Percentiles rank a stretch among this genome's conserved stretches.
phyloP scores from a whole-genome alignment of 92 coral and sea anemone species.

The Meandrina meandrites region DNA sequence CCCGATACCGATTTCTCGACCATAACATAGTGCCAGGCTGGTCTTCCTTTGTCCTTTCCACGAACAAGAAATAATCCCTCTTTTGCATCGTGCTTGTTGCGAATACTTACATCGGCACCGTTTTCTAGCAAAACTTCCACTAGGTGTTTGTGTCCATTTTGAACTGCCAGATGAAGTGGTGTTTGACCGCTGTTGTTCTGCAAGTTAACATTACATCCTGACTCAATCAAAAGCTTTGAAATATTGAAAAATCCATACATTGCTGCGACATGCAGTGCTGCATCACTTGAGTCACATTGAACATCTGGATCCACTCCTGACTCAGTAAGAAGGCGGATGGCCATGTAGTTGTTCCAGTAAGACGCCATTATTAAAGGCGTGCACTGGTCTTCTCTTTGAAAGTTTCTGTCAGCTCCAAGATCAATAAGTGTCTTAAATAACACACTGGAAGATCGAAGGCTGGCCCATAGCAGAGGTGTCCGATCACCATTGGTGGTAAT shows the following conservation, averaged over 20 bases:
- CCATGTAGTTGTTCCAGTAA: conserved; percentile 40
- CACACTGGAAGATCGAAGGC: conserved; percentile 11
- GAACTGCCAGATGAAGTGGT: conserved; percentile 25
- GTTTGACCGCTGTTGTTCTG: conserved; percentile 18
- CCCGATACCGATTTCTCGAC: conserved; percentile 18
- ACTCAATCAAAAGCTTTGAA: background rate
- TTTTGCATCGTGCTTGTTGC: background rate
- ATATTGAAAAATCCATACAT: background rate
- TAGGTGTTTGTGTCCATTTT: conserved; percentile 22
- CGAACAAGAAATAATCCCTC: conserved; percentile 27
- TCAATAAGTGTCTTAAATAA: conserved; percentile 9
- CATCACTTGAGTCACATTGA: background rate
- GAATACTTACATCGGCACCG: conserved; percentile 8
- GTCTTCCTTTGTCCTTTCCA: conserved; percentile 24
- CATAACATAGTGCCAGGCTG: conserved; percentile 29
- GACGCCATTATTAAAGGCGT: conserved; percentile 37
- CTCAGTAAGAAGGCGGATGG: conserved; percentile 2
- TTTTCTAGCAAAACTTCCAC: conserved; percentile 25
- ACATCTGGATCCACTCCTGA: background rate
- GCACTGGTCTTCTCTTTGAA: conserved; percentile 8
- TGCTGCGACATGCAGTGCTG: conserved; percentile 24
- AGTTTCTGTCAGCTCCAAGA: conserved; percentile 31
- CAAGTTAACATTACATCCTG: conserved; percentile 5
- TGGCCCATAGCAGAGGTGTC: conserved; percentile 37
- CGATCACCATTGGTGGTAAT: conserved; percentile 21